phyloP scores from a whole-genome alignment of 1,140 invertebrate genomes.

The Acyrthosiphon pisum region DNA sequence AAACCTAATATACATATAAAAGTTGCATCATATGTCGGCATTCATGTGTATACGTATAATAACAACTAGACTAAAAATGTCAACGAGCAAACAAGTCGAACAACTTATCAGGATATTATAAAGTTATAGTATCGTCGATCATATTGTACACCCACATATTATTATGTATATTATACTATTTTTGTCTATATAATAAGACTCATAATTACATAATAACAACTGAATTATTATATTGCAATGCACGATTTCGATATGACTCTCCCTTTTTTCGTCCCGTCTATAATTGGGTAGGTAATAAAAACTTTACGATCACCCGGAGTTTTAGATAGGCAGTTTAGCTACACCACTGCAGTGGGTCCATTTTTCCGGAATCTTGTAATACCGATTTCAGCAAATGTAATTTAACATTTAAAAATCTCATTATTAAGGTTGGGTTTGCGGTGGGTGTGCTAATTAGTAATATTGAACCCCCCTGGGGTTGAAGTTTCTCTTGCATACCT shows the following conservation, averaged over 20 bases:
- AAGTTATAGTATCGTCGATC: background rate
- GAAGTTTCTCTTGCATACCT: no score
- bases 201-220: background rate
- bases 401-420: no score
- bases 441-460: no score
- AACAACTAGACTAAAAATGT: background rate
- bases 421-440: no score
- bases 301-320: background rate
- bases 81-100: background rate
- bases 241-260: background rate
- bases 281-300: background rate
- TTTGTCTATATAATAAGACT: background rate
- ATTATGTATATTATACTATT: background rate
- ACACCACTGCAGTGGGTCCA: background rate
- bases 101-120: background rate
- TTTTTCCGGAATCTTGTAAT: background rate
- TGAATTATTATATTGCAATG: background rate
- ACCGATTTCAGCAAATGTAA: background rate
- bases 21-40: background rate
- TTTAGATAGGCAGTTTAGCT: background rate
- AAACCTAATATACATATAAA: background rate
- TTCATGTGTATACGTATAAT: background rate
- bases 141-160: background rate
- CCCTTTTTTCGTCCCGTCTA: background rate
- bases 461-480: no score